phyloP scores from a whole-genome alignment of 2,888 invertebrate species.

The Tenodera sinensis region DNA sequence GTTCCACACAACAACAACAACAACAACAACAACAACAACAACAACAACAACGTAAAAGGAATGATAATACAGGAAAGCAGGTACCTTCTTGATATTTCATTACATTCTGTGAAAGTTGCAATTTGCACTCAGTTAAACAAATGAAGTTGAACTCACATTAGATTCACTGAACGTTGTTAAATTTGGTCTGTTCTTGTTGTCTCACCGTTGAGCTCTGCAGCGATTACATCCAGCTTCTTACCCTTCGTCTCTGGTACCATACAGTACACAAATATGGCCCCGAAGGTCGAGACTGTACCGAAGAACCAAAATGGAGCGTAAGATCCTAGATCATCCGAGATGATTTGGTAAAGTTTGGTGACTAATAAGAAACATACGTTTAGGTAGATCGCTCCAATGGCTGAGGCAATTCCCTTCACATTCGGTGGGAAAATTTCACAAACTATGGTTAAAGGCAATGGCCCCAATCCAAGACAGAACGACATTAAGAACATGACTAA shows the following conservation, averaged over 20 bases:
- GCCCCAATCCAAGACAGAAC: conserved; percentile 60
- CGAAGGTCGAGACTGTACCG: conserved; percentile 60
- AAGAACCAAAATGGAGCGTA: conserved; percentile 74
- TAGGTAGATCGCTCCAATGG: conserved; percentile 59
- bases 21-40: no score
- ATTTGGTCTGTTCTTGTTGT: not conserved
- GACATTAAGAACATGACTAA: conserved; percentile 59
- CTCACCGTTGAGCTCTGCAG: not conserved
- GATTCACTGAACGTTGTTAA: no score
- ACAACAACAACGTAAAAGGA: no score
- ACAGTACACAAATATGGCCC: conserved; percentile 64
- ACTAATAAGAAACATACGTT: conserved; percentile 59
- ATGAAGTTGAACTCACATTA: no score
- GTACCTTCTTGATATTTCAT: no score
- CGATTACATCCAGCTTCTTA: conserved; percentile 59
- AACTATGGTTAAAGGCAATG: conserved; percentile 59
- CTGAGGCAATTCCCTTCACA: conserved; percentile 61
- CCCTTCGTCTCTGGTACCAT: conserved; percentile 62
- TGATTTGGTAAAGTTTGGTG: conserved; percentile 55
- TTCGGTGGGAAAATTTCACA: conserved; percentile 62
- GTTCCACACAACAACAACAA: no score
- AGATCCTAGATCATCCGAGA: conserved; percentile 54
- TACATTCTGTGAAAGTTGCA: no score
- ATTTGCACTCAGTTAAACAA: no score
- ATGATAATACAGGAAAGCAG: no score